Evolutionary conservation across 30 jellyfish, hydroid and myxozoan species (phyloP).

Genomic region (Rhopilema esculentum): DNA sequence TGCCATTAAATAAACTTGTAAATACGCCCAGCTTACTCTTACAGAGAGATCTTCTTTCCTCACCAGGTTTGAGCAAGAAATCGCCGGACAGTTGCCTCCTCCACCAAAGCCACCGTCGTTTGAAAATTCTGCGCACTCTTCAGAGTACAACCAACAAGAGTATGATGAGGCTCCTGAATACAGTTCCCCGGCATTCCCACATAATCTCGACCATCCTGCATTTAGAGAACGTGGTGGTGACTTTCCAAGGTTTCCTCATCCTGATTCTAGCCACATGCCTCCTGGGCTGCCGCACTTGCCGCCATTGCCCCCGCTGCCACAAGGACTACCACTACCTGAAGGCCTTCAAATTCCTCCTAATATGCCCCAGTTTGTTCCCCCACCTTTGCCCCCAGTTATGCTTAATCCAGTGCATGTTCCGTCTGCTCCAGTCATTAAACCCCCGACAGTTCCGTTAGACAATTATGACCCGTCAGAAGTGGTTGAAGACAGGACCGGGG

Average conservation of each 20-base stretch:
- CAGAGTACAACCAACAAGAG: constrained; percentile 21
- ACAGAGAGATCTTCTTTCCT: not conserved
- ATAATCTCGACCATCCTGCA: constrained; percentile 9
- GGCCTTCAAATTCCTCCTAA: constrained; percentile 31
- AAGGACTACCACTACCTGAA: constrained; percentile 27
- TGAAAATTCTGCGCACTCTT: constrained; percentile 26
- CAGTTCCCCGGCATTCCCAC: constrained; percentile 30
- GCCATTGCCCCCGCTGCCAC: constrained; percentile 64
- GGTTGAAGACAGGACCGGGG: constrained; percentile 53
- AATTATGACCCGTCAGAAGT: constrained; percentile 67
- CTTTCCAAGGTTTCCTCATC: constrained; percentile 1
- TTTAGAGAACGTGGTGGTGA: not conserved
- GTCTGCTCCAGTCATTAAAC: constrained; percentile 66
- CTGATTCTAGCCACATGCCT: constrained; percentile 17
- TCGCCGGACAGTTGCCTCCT: constrained; percentile 96
- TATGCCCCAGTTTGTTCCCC: constrained; percentile 76
- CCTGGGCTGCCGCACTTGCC: constrained; percentile 62
- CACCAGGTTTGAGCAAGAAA: constrained; percentile 92
- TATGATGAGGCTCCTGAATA: constrained; percentile 32
- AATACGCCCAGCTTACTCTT: not conserved
- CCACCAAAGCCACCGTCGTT: constrained; percentile 91
- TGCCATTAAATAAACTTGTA: no score
- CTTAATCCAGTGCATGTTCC: constrained; percentile 69
- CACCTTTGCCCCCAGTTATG: constrained; percentile 84
- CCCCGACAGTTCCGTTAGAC: constrained; percentile 83